These are phyloP conservation scores for Mormoops blainvillei DNA, from an alignment of 2,113 vertebrate species.

Conservation along the genomic window DNA sequence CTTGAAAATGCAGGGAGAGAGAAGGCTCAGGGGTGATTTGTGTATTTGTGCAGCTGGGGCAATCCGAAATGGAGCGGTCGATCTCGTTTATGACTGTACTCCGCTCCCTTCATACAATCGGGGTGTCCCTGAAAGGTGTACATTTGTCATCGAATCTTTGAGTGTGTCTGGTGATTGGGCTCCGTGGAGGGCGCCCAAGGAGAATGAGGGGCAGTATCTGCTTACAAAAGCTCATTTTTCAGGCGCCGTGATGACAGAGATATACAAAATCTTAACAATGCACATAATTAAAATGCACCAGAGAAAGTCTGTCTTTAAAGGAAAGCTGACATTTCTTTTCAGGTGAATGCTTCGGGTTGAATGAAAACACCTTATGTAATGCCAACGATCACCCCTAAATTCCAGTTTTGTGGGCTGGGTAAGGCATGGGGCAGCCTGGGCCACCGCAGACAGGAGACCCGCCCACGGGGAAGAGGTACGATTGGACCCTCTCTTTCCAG, in stretches of 20 bases:
- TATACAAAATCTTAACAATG: not conserved
- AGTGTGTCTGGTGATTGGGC: not conserved
- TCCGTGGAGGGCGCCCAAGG: not conserved
- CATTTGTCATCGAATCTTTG: not conserved
- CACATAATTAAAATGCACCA: not conserved
- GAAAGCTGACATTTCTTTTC: not conserved
- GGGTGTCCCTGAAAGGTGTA: not conserved
- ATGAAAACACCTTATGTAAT: not conserved
- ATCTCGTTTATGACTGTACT: not conserved
- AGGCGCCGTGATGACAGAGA: not conserved
- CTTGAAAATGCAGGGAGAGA: not conserved
- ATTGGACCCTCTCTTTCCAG: not conserved
- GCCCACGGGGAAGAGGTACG: accelerated
- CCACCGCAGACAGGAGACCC: too few species aligned
- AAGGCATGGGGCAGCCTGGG: too few species aligned
- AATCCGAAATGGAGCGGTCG: not conserved
- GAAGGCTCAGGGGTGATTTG: not conserved
- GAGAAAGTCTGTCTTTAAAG: not conserved
- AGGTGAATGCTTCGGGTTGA: not conserved
- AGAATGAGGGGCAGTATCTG: not conserved
- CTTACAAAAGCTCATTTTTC: not conserved
- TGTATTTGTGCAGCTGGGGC: conserved; percentile 32
- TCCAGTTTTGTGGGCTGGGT: not conserved
- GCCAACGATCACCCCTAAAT: not conserved
- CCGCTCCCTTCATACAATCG: not conserved